phyloP scores from a whole-genome alignment of 2,797 vertebrate genomes.

The Hippoglossus hippoglossus region DNA sequence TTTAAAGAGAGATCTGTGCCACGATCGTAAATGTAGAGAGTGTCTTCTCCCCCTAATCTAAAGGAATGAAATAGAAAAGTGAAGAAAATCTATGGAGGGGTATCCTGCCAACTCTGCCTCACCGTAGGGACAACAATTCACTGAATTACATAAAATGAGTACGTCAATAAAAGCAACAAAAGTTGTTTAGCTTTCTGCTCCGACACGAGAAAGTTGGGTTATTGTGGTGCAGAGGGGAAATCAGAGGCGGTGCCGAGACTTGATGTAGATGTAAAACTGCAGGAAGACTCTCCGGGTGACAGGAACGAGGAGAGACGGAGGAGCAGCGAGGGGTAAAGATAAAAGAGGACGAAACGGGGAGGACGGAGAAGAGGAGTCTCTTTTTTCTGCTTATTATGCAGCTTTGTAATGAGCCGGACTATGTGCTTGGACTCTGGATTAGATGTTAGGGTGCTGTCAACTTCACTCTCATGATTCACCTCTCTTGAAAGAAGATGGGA shows the following conservation, averaged over 20 bases:
- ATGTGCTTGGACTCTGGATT: conserved; percentile 37
- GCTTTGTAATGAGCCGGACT: conserved; percentile 32
- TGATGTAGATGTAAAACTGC: conserved; percentile 9
- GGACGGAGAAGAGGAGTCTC: conserved; percentile 13
- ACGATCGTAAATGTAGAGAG: too few species aligned
- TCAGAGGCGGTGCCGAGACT: neutral
- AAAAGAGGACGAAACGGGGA: neutral
- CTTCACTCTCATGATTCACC: conserved; percentile 1
- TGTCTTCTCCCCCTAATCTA: conserved; percentile 25
- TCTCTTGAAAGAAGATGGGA: neutral
- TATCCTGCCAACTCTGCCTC: conserved; percentile 11
- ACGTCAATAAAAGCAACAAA: conserved; percentile 4
- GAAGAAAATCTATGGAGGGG: conserved; percentile 11
- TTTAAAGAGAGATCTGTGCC: too few species aligned
- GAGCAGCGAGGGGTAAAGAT: conserved; percentile 1
- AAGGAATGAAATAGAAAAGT: conserved; percentile 33
- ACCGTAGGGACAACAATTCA: conserved; percentile 26
- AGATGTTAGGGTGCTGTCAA: conserved; percentile 3
- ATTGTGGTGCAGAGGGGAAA: neutral
- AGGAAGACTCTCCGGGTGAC: conserved; percentile 19
- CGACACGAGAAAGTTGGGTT: conserved; percentile 20
- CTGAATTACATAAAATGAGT: conserved; percentile 6
- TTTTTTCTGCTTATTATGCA: conserved; percentile 37
- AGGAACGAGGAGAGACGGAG: conserved; percentile 17
- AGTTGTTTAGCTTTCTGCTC: neutral